Conservation (phyloP, 2,797 vertebrate genomes). For the Gambelia wislizenii region DNA sequence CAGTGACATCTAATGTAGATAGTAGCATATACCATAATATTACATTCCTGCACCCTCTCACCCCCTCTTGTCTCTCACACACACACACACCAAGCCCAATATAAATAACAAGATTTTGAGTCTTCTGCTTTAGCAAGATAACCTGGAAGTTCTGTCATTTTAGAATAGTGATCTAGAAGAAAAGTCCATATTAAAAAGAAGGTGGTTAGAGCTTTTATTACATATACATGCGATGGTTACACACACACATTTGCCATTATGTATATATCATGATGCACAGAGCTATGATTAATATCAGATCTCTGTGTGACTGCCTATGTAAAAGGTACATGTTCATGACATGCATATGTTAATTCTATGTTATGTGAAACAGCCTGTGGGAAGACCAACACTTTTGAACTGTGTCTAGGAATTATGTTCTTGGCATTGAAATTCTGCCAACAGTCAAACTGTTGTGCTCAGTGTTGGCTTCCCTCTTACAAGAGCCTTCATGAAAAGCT, state of each 20-base stretch:
- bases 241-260: neutral
- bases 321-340: neutral
- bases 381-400: neutral
- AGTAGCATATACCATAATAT: neutral
- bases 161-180: neutral
- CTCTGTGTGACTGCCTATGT: neutral
- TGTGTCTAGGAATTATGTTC: neutral
- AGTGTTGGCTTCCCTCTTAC: neutral
- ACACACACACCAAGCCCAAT: neutral
- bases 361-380: neutral
- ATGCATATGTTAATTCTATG: neutral
- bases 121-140: neutral
- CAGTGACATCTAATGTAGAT: conserved; percentile 5
- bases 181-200: neutral
- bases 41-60: neutral
- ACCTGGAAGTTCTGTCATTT: neutral
- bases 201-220: neutral
- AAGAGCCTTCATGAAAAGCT: neutral
- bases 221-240: neutral
- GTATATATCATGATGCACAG: neutral
- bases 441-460: neutral
- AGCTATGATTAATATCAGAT: neutral
- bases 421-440: neutral
- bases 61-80: no score
- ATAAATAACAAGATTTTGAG: neutral